Evolutionary conservation across 2,797 vertebrate genomes (phyloP).

Genomic region (Paramormyrops hopkinsi): DNA sequence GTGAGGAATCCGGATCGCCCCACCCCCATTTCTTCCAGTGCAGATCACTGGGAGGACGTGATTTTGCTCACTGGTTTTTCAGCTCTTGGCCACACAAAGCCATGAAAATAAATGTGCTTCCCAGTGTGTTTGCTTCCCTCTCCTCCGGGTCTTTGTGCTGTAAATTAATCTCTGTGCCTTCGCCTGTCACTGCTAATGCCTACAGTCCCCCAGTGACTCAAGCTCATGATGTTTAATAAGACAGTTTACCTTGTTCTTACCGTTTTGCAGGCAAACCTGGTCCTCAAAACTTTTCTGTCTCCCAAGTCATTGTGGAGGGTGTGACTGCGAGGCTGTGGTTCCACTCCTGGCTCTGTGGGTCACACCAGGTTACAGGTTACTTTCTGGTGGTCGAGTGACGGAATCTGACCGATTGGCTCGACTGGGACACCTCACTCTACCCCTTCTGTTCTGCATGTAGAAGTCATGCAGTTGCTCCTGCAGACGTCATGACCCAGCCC

Average conservation of each 20-base stretch:
- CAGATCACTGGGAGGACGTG: not conserved
- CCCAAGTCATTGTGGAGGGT: not conserved
- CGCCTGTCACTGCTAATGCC: not conserved
- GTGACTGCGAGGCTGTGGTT: not conserved
- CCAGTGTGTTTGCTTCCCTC: not conserved
- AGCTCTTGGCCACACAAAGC: not conserved
- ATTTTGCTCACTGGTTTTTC: not conserved
- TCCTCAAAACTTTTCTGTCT: not conserved
- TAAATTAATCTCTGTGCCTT: not conserved
- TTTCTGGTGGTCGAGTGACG: not conserved
- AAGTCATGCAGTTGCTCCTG: not conserved
- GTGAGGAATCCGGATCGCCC: constrained; percentile 32
- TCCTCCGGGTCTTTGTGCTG: not conserved
- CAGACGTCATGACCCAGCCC: not conserved
- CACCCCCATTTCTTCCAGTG: not conserved
- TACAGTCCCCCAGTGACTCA: not conserved
- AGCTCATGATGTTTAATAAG: not conserved
- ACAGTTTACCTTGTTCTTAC: not conserved
- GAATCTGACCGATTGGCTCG: not conserved
- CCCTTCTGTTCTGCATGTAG: not conserved
- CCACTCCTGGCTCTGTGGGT: not conserved
- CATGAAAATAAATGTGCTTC: not conserved
- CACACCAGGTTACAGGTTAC: not conserved
- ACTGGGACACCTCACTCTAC: not conserved
- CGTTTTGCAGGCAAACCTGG: not conserved